These are phyloP conservation scores for Diprion similis DNA, from an alignment of 1,140 invertebrate species.

Conservation along the genomic window DNA sequence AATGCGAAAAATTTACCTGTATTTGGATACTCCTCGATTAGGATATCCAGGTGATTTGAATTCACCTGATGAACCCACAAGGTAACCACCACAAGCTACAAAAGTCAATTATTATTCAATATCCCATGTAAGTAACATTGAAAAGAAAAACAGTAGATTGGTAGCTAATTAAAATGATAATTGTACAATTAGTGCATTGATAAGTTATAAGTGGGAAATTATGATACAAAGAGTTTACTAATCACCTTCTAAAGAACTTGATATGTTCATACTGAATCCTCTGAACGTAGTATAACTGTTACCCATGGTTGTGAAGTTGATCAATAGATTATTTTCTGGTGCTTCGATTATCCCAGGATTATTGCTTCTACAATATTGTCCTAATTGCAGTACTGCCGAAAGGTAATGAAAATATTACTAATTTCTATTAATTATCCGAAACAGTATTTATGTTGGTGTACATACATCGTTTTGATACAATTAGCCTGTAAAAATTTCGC, in stretches of 20 bases:
- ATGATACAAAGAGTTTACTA: background rate
- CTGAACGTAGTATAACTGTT: slow-evolving; percentile 42
- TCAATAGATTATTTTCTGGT: slow-evolving; percentile 60
- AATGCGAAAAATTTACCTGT: slow-evolving; percentile 32
- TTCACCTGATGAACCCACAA: slow-evolving; percentile 65
- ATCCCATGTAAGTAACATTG: slow-evolving; percentile 2
- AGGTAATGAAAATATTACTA: background rate
- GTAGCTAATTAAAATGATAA: no score
- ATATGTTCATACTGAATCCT: slow-evolving; percentile 67
- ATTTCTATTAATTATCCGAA: background rate
- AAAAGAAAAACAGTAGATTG: no score
- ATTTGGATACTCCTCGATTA: slow-evolving; percentile 36
- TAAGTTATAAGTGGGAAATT: no score
- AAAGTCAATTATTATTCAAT: slow-evolving; percentile 29
- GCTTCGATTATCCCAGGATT: slow-evolving; percentile 57
- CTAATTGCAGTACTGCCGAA: slow-evolving; percentile 29
- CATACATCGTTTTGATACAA: no score
- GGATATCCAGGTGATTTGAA: slow-evolving; percentile 79
- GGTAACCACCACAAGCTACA: slow-evolving; percentile 68
- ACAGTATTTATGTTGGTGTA: no score
- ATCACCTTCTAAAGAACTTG: slow-evolving; percentile 64
- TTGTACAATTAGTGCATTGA: no score
- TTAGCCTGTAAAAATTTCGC: no score
- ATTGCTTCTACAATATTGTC: slow-evolving; percentile 57
- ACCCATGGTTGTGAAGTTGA: slow-evolving; percentile 60